Base-by-base conservation (phyloP, 2,797 vertebrate genomes). In the Acipenser oxyrinchus region DNA sequence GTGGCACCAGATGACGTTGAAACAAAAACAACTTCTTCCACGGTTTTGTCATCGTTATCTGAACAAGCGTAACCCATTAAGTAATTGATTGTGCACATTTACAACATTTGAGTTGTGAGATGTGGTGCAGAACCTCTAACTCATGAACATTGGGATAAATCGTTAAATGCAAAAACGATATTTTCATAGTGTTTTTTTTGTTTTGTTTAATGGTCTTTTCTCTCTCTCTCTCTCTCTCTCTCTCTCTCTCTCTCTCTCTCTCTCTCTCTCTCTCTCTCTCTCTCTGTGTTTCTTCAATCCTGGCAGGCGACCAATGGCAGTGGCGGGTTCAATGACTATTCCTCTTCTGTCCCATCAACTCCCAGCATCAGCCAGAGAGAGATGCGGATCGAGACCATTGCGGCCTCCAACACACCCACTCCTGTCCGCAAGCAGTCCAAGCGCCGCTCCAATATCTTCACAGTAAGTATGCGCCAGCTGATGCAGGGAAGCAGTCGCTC, bases 351-450 rank as follows among this genome's bases (percentile, higher is more conserved):
- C 81, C 97, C 97, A 80, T 98, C 97, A 83, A 99, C 95, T 72
- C 97, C 97, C 69, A 99, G 97, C 88, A 97, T 96, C 89, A 94
- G 97, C 89, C 96, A 99, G 89, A 89, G 95, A 82, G 96, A 99
- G 86, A 92, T 99, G 85, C 96, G 97, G 78, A 96, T 99, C 13
- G 96, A 99, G 92, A 97, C 97, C 87, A 96, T 97, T 1, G 94
- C 96, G 6, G 95, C 96, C 83, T 93, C 97, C 87, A 97, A 95
- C 85, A 99, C 96, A 0, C 96, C 96, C 86, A 99, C 96, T 48
- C 97, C 95, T 78, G 92, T 98, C 87, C 96, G 97, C 91, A 99
- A 99, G 89, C 97, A 99, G 91, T 98, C 96, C 73, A 99, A 99
- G 85, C 91, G 97, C 37, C 97, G 97, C 78, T 98, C 96, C 90